Evolutionary conservation across 2,888 invertebrate species (phyloP).

Genomic region (Oxycera nigricornis): DNA sequence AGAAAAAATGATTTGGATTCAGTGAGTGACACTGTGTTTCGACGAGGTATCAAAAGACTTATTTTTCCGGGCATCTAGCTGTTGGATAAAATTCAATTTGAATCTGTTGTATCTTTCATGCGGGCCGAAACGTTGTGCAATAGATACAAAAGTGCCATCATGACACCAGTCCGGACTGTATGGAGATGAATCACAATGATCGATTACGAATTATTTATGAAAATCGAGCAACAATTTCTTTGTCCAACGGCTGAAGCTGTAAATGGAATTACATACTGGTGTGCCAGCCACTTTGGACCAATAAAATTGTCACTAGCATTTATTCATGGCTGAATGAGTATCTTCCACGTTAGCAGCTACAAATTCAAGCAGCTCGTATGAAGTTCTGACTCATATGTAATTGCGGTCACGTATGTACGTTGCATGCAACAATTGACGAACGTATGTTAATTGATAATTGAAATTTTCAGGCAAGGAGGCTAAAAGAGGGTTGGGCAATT

Average conservation of each 20-base stretch:
- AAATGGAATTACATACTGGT: not conserved
- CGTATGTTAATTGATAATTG: constrained; percentile 6
- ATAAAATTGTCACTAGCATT: not conserved
- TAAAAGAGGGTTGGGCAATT: not conserved
- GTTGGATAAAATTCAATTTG: constrained; percentile 22
- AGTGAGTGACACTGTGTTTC: constrained; percentile 16
- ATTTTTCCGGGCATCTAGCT: constrained; percentile 24
- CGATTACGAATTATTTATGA: constrained; percentile 17
- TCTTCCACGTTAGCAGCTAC: too few relatives aligned
- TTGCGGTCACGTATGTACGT: constrained; percentile 33
- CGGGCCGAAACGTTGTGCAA: not conserved
- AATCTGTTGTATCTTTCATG: constrained; percentile 15
- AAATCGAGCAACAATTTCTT: constrained; percentile 1
- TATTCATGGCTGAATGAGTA: not conserved
- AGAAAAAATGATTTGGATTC: constrained; percentile 18
- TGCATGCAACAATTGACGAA: not conserved
- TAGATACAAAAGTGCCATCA: not conserved
- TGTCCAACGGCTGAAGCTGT: not conserved
- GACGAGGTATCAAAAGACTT: constrained; percentile 1
- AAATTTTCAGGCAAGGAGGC: constrained; percentile 1
- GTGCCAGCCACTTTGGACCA: not conserved
- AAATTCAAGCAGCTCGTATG: too few relatives aligned
- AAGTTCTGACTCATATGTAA: constrained; percentile 7
- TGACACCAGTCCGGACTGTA: too few relatives aligned
- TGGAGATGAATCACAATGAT: constrained; percentile 23